phyloP scores from a whole-genome alignment of 1,140 invertebrate genomes.

The Lycorma delicatula region DNA sequence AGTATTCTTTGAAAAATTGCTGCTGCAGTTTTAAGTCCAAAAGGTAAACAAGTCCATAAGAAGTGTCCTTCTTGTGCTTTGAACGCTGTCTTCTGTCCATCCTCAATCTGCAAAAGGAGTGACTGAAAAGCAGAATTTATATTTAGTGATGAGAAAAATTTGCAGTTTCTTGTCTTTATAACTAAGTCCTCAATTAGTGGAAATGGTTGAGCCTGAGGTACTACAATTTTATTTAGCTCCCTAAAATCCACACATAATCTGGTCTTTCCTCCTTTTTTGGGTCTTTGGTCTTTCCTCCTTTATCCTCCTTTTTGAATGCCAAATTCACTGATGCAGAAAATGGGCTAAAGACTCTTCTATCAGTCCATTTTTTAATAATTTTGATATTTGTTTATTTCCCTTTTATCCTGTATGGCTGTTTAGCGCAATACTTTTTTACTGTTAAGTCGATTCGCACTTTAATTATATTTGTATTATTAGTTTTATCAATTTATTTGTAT shows the following conservation, averaged over 20 bases:
- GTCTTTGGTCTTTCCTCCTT: too few relatives aligned
- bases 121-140: too few relatives aligned
- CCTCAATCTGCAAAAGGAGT: too few relatives aligned
- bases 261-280: too few relatives aligned
- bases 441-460: constrained; percentile 34
- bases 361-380: constrained; percentile 34
- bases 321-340: constrained; percentile 36
- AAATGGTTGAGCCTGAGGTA: constrained; percentile 37
- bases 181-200: constrained; percentile 35
- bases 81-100: constrained; percentile 36
- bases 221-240: constrained; percentile 35
- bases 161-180: too few relatives aligned
- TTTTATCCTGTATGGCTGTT: too few relatives aligned
- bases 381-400: constrained; percentile 35
- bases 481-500: too few relatives aligned
- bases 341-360: constrained; percentile 36
- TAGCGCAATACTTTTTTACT: too few relatives aligned
- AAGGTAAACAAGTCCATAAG: constrained; percentile 34
- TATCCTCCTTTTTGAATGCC: constrained; percentile 35
- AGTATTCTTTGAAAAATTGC: constrained; percentile 40
- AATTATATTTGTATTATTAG: constrained; percentile 28
- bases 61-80: constrained; percentile 35
- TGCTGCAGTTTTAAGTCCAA: constrained; percentile 37
- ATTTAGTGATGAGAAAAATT: too few relatives aligned
- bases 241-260: constrained; percentile 35